Conservation (phyloP, 1,140 invertebrate genomes). For the Aphis gossypii region DNA sequence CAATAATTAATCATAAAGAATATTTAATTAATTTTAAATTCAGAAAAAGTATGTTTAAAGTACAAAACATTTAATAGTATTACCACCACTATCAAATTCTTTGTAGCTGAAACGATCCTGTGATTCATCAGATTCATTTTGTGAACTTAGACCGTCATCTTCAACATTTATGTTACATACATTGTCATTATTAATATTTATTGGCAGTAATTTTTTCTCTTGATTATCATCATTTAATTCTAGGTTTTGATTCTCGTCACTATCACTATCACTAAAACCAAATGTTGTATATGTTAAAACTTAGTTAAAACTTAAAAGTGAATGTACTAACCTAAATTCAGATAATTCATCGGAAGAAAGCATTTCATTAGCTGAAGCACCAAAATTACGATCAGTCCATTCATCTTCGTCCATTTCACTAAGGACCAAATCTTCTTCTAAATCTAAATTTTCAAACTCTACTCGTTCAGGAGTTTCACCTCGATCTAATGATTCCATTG, state of each 20-base stretch:
- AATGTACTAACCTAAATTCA: conserved; percentile 68
- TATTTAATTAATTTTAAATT: too few relatives aligned
- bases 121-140: conserved; percentile 68
- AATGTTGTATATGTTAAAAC: not conserved
- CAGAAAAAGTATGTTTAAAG: not conserved
- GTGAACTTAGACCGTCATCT: conserved; percentile 62
- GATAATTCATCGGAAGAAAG: conserved; percentile 78
- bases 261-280: conserved; percentile 51
- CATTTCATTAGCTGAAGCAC: conserved; percentile 75
- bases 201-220: conserved; percentile 27
- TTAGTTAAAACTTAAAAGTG: not conserved
- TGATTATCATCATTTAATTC: conserved; percentile 37
- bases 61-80: conserved; percentile 49
- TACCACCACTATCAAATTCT: conserved; percentile 73
- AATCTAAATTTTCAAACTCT: conserved; percentile 72
- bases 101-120: conserved; percentile 69
- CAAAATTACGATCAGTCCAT: conserved; percentile 91
- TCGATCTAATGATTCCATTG: conserved; percentile 60
- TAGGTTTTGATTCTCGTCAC: conserved; percentile 38
- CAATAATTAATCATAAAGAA: not conserved
- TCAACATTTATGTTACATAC: conserved; percentile 61
- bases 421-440: conserved; percentile 57
- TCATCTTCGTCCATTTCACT: conserved; percentile 88
- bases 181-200: conserved; percentile 13
- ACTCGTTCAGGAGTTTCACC: conserved; percentile 82